Evolutionary conservation across 2,888 invertebrate species (phyloP).

Genomic region (Eretmocerus hayati): DNA sequence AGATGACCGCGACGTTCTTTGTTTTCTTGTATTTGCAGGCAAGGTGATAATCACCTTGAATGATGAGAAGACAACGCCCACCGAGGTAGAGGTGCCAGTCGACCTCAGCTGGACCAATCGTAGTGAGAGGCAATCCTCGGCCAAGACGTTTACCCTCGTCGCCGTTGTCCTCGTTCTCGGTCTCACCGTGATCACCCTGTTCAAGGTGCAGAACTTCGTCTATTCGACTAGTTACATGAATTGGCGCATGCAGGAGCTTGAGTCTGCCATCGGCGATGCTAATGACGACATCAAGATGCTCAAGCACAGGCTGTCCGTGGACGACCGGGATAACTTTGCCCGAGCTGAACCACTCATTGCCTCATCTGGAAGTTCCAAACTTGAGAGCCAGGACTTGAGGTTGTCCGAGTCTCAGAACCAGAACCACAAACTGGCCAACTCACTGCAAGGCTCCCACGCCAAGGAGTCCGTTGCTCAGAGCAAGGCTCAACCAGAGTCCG

Average conservation of each 20-base stretch:
- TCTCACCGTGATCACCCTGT: constrained; percentile 17
- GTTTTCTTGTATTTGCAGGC: constrained; percentile 18
- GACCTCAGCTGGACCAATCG: constrained; percentile 22
- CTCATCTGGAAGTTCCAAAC: constrained; percentile 1
- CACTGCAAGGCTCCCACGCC: constrained; percentile 3
- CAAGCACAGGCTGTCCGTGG: constrained; percentile 15
- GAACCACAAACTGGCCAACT: constrained; percentile 17
- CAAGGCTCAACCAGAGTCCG: background rate
- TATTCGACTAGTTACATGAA: constrained; percentile 21
- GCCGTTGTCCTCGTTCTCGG: constrained; percentile 17
- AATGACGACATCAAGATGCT: constrained; percentile 20
- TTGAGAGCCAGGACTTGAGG: constrained; percentile 14
- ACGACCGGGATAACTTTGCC: constrained; percentile 12
- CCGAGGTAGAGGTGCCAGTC: constrained; percentile 24
- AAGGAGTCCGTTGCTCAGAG: constrained; percentile 7
- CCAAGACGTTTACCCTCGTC: constrained; percentile 10
- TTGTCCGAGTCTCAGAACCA: constrained; percentile 18
- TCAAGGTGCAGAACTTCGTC: constrained; percentile 23
- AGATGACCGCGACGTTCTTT: constrained; percentile 16
- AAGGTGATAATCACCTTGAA: constrained; percentile 25
- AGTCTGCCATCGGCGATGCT: constrained; percentile 17
- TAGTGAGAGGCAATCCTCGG: constrained; percentile 10
- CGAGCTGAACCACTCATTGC: constrained; percentile 15
- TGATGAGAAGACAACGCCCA: constrained; percentile 21
- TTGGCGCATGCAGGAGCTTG: constrained; percentile 20